Conservation (phyloP, 2,888 invertebrate species). For the Hymenopus coronatus region DNA sequence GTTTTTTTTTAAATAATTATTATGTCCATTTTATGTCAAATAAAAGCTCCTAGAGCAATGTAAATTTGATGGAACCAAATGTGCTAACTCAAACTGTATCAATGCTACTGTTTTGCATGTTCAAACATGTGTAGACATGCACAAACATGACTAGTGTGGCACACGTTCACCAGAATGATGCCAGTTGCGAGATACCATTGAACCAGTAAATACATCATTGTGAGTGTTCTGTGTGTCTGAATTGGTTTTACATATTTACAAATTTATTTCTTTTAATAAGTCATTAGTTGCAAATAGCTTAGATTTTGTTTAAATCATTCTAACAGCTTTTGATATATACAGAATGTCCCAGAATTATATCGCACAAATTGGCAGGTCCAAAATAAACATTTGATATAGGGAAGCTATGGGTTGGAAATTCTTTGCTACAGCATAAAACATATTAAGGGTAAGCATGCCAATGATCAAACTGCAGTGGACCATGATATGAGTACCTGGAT, state of each 20-base stretch:
- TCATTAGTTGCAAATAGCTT: not conserved
- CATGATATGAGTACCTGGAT: no score
- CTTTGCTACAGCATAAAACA: no score
- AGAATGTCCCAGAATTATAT: no score
- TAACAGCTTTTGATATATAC: not conserved
- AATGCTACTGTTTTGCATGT: not conserved
- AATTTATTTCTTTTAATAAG: not conserved
- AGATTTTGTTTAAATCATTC: slow-evolving; percentile 1
- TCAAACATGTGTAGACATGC: not conserved
- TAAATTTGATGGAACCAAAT: not conserved
- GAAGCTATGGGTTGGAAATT: no score
- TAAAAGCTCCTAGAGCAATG: not conserved
- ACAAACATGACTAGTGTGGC: not conserved
- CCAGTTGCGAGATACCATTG: not conserved
- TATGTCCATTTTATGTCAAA: no score
- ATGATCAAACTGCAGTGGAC: no score
- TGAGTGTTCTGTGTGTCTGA: not conserved
- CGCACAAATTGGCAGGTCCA: no score
- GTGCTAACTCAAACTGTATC: not conserved
- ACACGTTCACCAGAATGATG: not conserved
- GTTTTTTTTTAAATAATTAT: no score
- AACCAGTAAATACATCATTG: not conserved
- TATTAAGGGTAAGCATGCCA: no score
- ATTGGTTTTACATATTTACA: not conserved
- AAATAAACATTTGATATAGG: no score